A percentile compares a stretch with the other conserved stretches of the same genome.
phyloP scores from a whole-genome alignment of 2,888 invertebrate genomes.

The Sinopyrophorus schimmeli region DNA sequence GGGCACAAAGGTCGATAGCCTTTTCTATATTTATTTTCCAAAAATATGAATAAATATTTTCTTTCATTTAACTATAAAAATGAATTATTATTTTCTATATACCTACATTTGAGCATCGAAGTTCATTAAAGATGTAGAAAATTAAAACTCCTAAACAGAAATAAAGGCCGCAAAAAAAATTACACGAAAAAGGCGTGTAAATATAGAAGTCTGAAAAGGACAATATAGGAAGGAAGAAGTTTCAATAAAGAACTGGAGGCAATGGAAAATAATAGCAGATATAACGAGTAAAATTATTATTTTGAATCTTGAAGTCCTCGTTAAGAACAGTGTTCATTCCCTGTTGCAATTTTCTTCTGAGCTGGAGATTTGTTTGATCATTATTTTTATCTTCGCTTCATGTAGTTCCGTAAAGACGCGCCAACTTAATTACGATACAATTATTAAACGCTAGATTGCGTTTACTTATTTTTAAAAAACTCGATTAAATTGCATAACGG shows the following conservation, averaged over 20 bases:
- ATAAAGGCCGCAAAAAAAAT: conserved; percentile 25
- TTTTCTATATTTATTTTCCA: too few relatives aligned
- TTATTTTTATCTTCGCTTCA: conserved; percentile 12
- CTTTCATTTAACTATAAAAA: too few relatives aligned
- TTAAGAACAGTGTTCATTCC: conserved; percentile 17
- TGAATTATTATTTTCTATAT: too few relatives aligned
- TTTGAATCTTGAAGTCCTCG: conserved; percentile 20
- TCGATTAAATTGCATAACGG: too few relatives aligned
- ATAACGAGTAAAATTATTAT: conserved; percentile 30
- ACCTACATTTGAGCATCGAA: too few relatives aligned
- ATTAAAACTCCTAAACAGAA: conserved; percentile 11
- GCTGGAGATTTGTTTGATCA: conserved; percentile 13
- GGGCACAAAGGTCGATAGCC: too few relatives aligned
- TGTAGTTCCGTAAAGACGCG: conserved; percentile 2
- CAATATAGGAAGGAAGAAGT: conserved; percentile 30
- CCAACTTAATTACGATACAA: conserved; percentile 9
- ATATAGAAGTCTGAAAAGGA: conserved; percentile 23
- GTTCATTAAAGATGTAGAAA: conserved; percentile 9
- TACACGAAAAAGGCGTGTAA: conserved; percentile 33
- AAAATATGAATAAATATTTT: too few relatives aligned
- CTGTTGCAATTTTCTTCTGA: conserved; percentile 14
- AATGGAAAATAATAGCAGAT: conserved; percentile 24
- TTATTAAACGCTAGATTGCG: too few relatives aligned
- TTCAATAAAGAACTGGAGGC: conserved; percentile 27
- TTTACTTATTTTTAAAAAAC: too few relatives aligned